A percentile compares a stretch with the other conserved stretches of the same genome.
phyloP scores from a whole-genome alignment of 2,113 vertebrate species.

The Psettodes erumei region DNA sequence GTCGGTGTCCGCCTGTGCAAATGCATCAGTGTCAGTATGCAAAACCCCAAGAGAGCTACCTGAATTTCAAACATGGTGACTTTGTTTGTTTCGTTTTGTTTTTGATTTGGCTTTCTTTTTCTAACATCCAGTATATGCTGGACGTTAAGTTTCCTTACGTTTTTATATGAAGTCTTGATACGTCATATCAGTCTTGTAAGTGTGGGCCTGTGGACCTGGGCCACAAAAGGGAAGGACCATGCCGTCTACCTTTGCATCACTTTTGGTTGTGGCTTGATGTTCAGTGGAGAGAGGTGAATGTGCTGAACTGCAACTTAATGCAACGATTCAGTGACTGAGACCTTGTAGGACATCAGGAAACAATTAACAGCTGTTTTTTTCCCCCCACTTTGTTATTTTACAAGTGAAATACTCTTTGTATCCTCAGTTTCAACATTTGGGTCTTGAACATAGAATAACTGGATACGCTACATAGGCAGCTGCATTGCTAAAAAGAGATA shows the following conservation, averaged over 20 bases:
- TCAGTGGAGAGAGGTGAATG: constrained; percentile 21
- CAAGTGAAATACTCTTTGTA: constrained; percentile 42
- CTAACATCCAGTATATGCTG: constrained; percentile 12
- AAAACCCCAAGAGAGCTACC: neutral
- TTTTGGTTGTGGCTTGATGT: constrained; percentile 45
- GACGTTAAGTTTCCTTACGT: constrained; percentile 8
- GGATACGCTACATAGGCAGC: constrained; percentile 55
- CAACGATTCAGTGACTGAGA: constrained; percentile 5
- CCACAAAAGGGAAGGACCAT: constrained; percentile 58
- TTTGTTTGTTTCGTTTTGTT: neutral
- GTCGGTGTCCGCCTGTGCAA: neutral
- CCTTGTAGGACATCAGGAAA: constrained; percentile 9
- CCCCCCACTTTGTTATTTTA: neutral
- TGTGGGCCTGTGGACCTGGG: constrained; percentile 37
- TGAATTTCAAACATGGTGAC: neutral
- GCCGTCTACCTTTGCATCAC: neutral
- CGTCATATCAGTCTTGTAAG: constrained; percentile 21
- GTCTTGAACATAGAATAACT: constrained; percentile 28
- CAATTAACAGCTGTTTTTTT: constrained; percentile 2
- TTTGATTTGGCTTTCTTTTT: no score
- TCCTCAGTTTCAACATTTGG: constrained; percentile 29
- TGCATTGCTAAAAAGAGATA: constrained; percentile 25
- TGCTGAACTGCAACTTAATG: constrained; percentile 20
- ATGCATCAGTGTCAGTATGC: neutral
- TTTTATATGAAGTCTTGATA: constrained; percentile 1